A percentile compares a stretch with the other conserved stretches of the same genome.
Conservation (phyloP, 2,888 invertebrate species). For the Chymomyza amoena region DNA sequence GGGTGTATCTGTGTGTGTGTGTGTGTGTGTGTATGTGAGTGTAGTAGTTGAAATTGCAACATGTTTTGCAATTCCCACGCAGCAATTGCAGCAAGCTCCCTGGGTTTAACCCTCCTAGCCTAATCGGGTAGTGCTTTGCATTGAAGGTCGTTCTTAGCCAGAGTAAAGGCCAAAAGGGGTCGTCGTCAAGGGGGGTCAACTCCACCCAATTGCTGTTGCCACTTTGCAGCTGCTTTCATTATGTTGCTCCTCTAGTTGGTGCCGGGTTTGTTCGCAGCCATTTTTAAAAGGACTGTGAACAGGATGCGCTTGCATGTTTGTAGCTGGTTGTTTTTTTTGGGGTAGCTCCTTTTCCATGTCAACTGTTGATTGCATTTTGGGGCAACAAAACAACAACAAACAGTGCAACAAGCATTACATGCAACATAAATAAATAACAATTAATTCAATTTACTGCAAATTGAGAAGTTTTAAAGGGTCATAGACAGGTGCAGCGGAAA, state of each 20-base stretch:
- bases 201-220: slow-evolving; percentile 36
- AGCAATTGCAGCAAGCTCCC: slow-evolving; percentile 1
- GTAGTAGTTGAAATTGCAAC: slow-evolving; percentile 47
- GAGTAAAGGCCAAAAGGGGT: slow-evolving; percentile 24
- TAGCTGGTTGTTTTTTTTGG: slow-evolving; percentile 12
- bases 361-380: slow-evolving; percentile 52
- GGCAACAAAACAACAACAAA: neutral
- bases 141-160: neutral
- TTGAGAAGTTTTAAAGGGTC: slow-evolving; percentile 10
- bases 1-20: slow-evolving; percentile 2
- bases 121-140: slow-evolving; percentile 13
- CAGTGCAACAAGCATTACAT: slow-evolving; percentile 2
- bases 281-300: too few relatives aligned
- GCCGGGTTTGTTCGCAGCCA: neutral
- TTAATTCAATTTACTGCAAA: slow-evolving; percentile 55
- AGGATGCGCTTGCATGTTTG: neutral
- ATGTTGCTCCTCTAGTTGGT: neutral
- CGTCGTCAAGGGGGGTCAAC: slow-evolving; percentile 21
- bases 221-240: neutral
- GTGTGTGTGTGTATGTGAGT: slow-evolving; percentile 15
- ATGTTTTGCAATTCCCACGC: slow-evolving; percentile 50
- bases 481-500: neutral
- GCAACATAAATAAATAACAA: slow-evolving; percentile 26
- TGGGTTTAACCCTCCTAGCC: neutral
- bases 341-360: slow-evolving; percentile 38